phyloP scores from a whole-genome alignment of 2,113 vertebrate species.

The Rhinoptilus africanus region DNA sequence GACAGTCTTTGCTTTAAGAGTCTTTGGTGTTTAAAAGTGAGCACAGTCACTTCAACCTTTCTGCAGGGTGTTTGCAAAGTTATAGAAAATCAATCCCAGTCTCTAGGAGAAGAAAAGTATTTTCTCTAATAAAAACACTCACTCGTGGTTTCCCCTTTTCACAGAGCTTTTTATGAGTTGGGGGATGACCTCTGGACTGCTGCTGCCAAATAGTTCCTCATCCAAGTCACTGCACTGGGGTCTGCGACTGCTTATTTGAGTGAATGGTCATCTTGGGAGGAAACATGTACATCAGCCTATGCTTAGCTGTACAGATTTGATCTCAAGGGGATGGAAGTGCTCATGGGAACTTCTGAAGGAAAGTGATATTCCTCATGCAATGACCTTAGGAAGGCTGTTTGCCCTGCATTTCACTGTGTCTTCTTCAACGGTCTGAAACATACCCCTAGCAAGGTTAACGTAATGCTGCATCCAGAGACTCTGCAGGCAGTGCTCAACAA shows the following conservation, averaged over 20 bases:
- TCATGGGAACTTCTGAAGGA: background rate
- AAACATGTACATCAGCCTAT: background rate
- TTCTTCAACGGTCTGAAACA: background rate
- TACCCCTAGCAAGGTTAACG: background rate
- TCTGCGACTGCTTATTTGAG: background rate
- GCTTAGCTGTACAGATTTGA: background rate
- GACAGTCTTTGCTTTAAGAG: background rate
- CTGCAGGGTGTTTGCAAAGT: background rate
- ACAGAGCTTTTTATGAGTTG: background rate
- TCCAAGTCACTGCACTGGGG: background rate
- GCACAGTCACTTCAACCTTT: background rate
- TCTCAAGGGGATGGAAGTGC: background rate
- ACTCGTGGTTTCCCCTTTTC: constrained; percentile 43
- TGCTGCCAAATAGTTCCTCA: background rate
- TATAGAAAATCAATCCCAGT: constrained; percentile 55
- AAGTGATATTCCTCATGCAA: background rate
- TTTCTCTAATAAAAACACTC: constrained; percentile 56
- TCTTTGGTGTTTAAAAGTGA: constrained; percentile 2
- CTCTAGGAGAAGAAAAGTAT: constrained; percentile 18
- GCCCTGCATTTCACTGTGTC: background rate
- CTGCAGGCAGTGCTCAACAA: background rate
- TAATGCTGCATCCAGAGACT: background rate
- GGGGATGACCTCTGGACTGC: background rate
- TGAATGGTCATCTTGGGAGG: background rate
- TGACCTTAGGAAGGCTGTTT: background rate